A percentile compares a stretch with the other conserved stretches of the same genome.
Conservation (phyloP, 2,888 invertebrate genomes). For the Diabrotica balteata region DNA sequence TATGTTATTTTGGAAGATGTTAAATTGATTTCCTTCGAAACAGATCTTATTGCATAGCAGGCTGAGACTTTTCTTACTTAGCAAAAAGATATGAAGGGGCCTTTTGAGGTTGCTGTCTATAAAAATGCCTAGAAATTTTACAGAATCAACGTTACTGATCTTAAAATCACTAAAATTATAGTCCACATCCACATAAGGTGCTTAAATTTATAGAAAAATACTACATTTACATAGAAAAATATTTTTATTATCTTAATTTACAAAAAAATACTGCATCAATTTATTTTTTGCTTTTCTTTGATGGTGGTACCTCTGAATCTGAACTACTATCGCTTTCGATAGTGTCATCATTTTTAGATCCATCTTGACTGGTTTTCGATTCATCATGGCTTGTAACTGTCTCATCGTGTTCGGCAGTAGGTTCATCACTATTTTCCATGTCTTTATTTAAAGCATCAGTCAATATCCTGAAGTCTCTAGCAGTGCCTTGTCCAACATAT, state of each 20-base stretch:
- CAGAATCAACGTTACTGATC: no score
- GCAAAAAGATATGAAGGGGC: no score
- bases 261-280: conserved; percentile 2
- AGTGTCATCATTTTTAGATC: neutral
- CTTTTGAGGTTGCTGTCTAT: no score
- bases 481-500: conserved; percentile 68
- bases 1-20: no score
- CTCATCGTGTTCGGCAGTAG: conserved; percentile 11
- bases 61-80: no score
- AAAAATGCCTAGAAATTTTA: no score
- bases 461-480: conserved; percentile 69
- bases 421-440: conserved; percentile 16
- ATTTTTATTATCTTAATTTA: conserved; percentile 1
- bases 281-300: conserved; percentile 38
- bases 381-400: conserved; percentile 4
- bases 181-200: no score
- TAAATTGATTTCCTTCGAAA: no score
- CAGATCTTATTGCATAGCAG: no score
- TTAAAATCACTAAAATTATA: no score
- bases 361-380: conserved; percentile 1
- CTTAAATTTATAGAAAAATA: neutral
- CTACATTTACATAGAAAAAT: neutral
- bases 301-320: conserved; percentile 35
- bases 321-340: conserved; percentile 15
- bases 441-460: conserved; percentile 63